Base-by-base conservation (phyloP, 1,140 invertebrate genomes). In the Drosophila sp. region DNA sequence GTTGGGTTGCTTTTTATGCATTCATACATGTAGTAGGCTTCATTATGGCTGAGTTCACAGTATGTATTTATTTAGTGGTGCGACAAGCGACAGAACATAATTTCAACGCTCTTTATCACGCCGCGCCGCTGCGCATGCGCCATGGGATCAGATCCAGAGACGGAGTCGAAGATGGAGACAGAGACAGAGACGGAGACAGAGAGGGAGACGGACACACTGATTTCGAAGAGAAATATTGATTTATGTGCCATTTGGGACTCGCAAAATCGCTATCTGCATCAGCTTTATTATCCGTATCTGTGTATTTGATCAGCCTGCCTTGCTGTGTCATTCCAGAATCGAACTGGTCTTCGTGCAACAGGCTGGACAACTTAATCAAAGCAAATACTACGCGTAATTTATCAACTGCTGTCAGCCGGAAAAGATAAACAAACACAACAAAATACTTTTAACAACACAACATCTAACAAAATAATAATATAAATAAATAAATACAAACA, bases 1-100 rank as follows among this genome's bases (percentile, higher is more conserved):
- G 82, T 87, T 50, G 78, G 75, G 41, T 57, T 73, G 56, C 61
- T 86, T 65, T 82, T 82, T 78, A 75, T 82, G 63, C 40, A 7
- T 18, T 13, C n/a, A 48, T 46, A 40, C 32, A 38, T 40, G 50
- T 40, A 56, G 62, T 57, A 36, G 72, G 76, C 83, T 87, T 87
- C 78, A 82, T 89, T 87, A 87, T 87, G 72, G 61, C 32, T 40
- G 53, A 63, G 70, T 69, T 74, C 65, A 82, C 81, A 72, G 81
- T 72, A 78, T 84, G 80, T 86, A 86, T 86, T 84, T 86, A 86
- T 86, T 86, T 67, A 78, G 78, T 74, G 51, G 73, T 70, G 61
- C 64, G 51, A 71, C 81, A 81, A 74, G 82, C 82, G 78, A 86
- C 82, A 87, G 82, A 86, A 86, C 83, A 87, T 87, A 87, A 87